These are phyloP conservation scores for Celastrina argiolus DNA, from an alignment of 2,888 invertebrate species.

Conservation along the genomic window DNA sequence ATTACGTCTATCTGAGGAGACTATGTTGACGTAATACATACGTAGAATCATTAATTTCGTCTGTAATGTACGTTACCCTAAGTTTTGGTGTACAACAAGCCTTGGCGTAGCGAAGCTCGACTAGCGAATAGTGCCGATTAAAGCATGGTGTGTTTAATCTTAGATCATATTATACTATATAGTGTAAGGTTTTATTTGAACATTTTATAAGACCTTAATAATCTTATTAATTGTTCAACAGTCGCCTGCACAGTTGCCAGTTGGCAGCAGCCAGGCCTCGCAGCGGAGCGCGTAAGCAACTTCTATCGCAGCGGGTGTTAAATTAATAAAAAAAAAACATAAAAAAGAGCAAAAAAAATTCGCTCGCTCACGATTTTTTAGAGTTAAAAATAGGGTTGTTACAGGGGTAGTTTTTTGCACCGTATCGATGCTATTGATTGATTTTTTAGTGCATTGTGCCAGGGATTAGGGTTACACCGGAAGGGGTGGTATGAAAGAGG, in stretches of 20 bases:
- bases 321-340: constrained; percentile 3
- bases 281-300: neutral
- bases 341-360: constrained; percentile 16
- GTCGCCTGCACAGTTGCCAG: neutral
- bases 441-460: constrained; percentile 39
- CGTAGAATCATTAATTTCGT: too few species aligned
- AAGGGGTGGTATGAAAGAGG: constrained; percentile 37
- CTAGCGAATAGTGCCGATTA: neutral
- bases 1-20: too few species aligned
- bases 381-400: constrained; percentile 18
- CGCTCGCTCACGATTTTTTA: constrained; percentile 11
- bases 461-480: constrained; percentile 42
- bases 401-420: constrained; percentile 25
- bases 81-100: neutral
- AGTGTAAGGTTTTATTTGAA: neutral
- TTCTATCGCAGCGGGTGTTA: constrained; percentile 2
- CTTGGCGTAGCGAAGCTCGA: neutral
- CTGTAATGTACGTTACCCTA: too few species aligned
- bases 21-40: too few species aligned
- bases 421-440: constrained; percentile 37
- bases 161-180: too few species aligned
- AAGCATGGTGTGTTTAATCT: neutral
- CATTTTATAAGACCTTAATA: neutral
- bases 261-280: neutral
- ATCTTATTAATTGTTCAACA: neutral